Conservation (phyloP, 2,888 invertebrate species). For the Sphaerophoria taeniata region DNA sequence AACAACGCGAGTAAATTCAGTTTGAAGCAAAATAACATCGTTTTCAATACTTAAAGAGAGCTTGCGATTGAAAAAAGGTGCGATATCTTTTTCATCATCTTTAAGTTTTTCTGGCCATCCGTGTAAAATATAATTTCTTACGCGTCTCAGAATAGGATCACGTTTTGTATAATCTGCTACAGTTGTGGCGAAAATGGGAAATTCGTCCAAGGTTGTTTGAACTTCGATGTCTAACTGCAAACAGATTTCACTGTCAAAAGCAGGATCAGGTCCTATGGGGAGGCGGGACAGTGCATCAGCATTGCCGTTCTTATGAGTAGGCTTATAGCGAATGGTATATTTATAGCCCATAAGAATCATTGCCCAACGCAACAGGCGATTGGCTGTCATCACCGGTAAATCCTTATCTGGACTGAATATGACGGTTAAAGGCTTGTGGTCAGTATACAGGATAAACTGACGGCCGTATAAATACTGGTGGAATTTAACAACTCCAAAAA, state of each 20-base stretch:
- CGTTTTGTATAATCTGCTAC: conserved; percentile 27
- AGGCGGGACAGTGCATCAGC: conserved; percentile 21
- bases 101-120: conserved; percentile 17
- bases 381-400: conserved; percentile 13
- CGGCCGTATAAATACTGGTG: neutral
- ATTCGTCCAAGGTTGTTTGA: neutral
- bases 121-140: neutral
- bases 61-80: conserved; percentile 10
- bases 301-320: conserved; percentile 9
- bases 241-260: conserved; percentile 3
- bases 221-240: neutral
- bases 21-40: conserved; percentile 20
- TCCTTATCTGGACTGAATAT: conserved; percentile 12
- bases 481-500: conserved; percentile 38
- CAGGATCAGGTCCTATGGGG: conserved; percentile 1
- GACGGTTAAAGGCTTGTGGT: conserved; percentile 7
- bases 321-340: conserved; percentile 2
- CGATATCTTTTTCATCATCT: neutral
- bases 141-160: conserved; percentile 10
- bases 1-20: conserved; percentile 4
- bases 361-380: conserved; percentile 2
- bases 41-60: conserved; percentile 1
- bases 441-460: conserved; percentile 14
- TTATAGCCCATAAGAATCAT: conserved; percentile 17
- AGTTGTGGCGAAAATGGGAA: conserved; percentile 2